These are phyloP conservation scores for Anguilla pacifica DNA, from an alignment of 2,797 vertebrate genomes.

Conservation along the genomic window DNA sequence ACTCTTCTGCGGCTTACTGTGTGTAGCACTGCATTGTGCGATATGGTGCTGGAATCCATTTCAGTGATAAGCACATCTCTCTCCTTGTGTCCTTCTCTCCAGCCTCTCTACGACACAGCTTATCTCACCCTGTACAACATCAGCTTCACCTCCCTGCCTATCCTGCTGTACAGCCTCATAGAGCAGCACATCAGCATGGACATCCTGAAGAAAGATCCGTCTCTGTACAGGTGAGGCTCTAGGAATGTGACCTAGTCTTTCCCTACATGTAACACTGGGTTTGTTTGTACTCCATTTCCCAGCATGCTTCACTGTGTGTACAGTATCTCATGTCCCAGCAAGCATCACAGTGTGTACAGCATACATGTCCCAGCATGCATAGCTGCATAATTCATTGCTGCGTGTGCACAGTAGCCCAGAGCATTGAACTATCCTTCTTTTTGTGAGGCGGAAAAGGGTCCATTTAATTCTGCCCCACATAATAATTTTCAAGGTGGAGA, in stretches of 20 bases:
- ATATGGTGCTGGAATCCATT: not conserved
- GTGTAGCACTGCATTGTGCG: not conserved
- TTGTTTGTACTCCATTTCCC: not conserved
- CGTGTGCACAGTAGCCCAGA: not conserved
- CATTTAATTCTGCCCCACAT: not conserved
- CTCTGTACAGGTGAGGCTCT: constrained; percentile 82
- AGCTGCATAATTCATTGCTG: not conserved
- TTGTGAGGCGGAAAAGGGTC: not conserved
- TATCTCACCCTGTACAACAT: constrained; percentile 98
- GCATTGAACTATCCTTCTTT: not conserved
- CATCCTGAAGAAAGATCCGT: constrained; percentile 87
- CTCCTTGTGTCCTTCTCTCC: constrained; percentile 40
- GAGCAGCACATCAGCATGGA: constrained; percentile 93
- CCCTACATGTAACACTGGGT: not conserved
- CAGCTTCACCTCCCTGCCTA: constrained; percentile 97
- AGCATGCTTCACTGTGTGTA: not conserved
- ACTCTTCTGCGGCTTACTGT: not conserved
- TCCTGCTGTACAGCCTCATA: constrained; percentile 92
- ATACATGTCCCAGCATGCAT: not conserved
- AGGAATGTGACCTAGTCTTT: not conserved
- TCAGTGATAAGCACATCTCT: not conserved
- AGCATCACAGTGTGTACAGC: not conserved
- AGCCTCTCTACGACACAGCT: constrained; percentile 96
- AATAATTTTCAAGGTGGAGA: not conserved
- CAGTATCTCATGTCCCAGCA: not conserved